Evolutionary conservation across 1,140 invertebrate species (phyloP).

Genomic region (Notospermus geniculatus): DNA sequence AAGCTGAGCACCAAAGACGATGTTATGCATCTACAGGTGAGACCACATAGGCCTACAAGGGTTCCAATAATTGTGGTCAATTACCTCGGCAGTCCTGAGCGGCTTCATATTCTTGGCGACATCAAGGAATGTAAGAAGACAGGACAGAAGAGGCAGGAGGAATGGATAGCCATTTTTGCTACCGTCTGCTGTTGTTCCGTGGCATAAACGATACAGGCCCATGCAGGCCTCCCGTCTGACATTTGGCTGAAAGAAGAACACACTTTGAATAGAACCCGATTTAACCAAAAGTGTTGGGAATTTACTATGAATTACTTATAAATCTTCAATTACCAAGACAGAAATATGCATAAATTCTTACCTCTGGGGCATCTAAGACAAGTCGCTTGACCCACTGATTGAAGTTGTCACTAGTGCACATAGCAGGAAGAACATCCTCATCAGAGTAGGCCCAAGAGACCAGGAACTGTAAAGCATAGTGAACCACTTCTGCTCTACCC

Average conservation of each 20-base stretch:
- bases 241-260: constrained; percentile 60
- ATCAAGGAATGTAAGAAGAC: constrained; percentile 74
- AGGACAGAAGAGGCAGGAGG: constrained; percentile 74
- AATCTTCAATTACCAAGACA: too few relatives aligned
- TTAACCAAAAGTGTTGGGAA: background rate
- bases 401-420: constrained; percentile 69
- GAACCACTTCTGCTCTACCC: constrained; percentile 62
- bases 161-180: constrained; percentile 61
- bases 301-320: too few relatives aligned
- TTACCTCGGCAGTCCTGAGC: constrained; percentile 52
- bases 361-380: constrained; percentile 78
- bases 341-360: constrained; percentile 24
- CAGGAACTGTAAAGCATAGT: constrained; percentile 76
- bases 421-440: constrained; percentile 62
- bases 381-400: constrained; percentile 72
- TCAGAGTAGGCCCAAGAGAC: constrained; percentile 82
- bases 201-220: constrained; percentile 79
- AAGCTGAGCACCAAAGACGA: too few relatives aligned
- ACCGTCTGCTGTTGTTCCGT: constrained; percentile 65
- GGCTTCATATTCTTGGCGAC: constrained; percentile 83
- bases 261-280: constrained; percentile 9
- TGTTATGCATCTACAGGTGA: too few relatives aligned
- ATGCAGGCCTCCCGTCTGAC: constrained; percentile 85
- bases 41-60: too few relatives aligned
- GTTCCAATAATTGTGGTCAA: constrained; percentile 12